phyloP scores from a whole-genome alignment of 1,140 invertebrate genomes.

The Drosophila rufa region DNA sequence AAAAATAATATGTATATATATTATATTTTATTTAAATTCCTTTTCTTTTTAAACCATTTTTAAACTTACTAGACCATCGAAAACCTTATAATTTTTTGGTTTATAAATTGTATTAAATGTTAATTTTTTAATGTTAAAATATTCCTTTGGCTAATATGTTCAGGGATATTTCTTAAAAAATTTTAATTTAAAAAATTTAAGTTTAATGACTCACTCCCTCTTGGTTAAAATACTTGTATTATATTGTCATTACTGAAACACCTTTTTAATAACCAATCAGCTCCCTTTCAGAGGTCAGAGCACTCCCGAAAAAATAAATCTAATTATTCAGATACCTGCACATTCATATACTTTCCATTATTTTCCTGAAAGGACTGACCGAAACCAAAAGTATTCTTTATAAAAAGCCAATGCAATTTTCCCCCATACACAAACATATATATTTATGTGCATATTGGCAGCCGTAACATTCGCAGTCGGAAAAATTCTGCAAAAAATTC shows the following conservation, averaged over 20 bases:
- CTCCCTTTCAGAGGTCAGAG: not conserved
- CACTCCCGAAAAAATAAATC: not conserved
- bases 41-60: no score
- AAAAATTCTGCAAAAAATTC: not conserved
- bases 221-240: no score
- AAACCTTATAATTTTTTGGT: no score
- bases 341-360: conserved; percentile 2
- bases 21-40: no score
- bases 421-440: not conserved
- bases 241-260: not conserved
- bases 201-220: no score
- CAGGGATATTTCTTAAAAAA: no score
- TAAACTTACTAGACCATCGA: no score
- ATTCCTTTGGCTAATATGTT: no score
- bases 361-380: not conserved
- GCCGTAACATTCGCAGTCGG: not conserved
- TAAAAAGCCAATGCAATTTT: conserved; percentile 4
- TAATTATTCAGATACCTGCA: not conserved
- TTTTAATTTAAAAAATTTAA: no score
- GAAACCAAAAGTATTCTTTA: conserved; percentile 2
- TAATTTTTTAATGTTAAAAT: no score
- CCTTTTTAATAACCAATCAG: not conserved
- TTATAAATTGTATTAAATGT: no score
- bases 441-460: not conserved
- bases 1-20: not conserved